These are phyloP conservation scores for Coregonus sp. DNA, from an alignment of 2,797 vertebrate genomes.

Conservation along the genomic window DNA sequence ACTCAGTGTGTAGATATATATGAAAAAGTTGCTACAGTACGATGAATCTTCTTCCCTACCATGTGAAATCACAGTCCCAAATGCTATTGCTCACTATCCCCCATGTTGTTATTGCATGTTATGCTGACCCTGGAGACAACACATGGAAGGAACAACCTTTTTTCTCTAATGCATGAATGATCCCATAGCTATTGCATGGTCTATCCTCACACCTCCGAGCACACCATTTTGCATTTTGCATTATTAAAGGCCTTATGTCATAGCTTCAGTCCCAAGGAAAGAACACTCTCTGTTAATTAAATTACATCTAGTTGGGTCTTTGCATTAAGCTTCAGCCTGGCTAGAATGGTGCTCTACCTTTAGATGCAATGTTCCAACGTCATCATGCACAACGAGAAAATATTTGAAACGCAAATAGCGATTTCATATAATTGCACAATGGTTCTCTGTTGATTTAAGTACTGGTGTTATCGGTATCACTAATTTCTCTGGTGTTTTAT, in stretches of 20 bases:
- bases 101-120: too few relatives aligned
- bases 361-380: not conserved
- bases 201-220: conserved; percentile 4
- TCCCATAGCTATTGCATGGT: conserved; percentile 34
- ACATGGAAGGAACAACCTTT: conserved; percentile 23
- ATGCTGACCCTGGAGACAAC: too few relatives aligned
- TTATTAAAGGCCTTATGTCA: not conserved
- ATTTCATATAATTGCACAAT: not conserved
- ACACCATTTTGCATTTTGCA: not conserved
- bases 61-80: conserved; percentile 19
- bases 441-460: not conserved
- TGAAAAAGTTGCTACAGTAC: too few relatives aligned
- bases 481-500: not conserved
- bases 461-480: not conserved
- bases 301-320: not conserved
- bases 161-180: conserved; percentile 47
- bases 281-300: conserved; percentile 2
- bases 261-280: not conserved
- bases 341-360: not conserved
- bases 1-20: too few relatives aligned
- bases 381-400: not conserved
- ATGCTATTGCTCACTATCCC: not conserved
- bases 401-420: not conserved
- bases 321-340: not conserved
- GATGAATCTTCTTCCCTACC: not conserved